Evolutionary conservation across 2,113 vertebrate genomes (phyloP), one percentile per base, ranked within the genome.

Genomic region (Meleagris gallopavo): DNA sequence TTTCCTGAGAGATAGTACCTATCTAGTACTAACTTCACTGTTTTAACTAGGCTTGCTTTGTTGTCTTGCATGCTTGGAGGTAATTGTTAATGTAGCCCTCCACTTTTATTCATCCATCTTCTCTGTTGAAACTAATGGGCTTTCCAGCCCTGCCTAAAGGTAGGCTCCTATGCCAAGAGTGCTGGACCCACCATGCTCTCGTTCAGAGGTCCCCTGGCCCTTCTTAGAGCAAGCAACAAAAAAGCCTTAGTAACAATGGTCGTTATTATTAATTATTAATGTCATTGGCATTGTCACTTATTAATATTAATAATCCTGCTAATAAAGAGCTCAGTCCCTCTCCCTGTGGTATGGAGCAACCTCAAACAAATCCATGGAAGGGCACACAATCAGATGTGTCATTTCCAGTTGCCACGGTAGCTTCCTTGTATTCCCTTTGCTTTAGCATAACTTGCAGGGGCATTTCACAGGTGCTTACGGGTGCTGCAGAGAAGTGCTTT

Each of bases 151-250:
- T 79, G 15, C 45, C 82, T 77, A 27, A 45, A 58, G 40, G 22
- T 7, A 36, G 18, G 16, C 38, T 54, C 0, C 0, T 70, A 10
- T 16, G 38, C 40, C 45, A 24, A 10, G 38, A 11, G 10, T 36
- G 10, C 50, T 67, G 62, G 9, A 30, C 38, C 12, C 64, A 30
- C 54, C 50, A 25, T 22, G 6, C 34, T 65, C 69, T 67, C 13
- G 41, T 84, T 67, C 9, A 8, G 10, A n/a, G 18, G 10, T 65
- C 7, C 2, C 10, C 13, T 7, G 65, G 7, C 6, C 8, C 9
- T 73, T 77, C 32, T 32, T 24, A 27, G 8, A 10, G 4, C 12
- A 29, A 74, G 34, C 13, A 67, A 29, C 20, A 46, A 25, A 58
- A 29, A 54, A 36, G 2, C 46, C 16, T 32, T n/a, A 34, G 50